Percentiles rank a stretch among this genome's conserved stretches.
Conservation (phyloP, 2,113 vertebrate genomes). For the Heteronetta atricapilla region DNA sequence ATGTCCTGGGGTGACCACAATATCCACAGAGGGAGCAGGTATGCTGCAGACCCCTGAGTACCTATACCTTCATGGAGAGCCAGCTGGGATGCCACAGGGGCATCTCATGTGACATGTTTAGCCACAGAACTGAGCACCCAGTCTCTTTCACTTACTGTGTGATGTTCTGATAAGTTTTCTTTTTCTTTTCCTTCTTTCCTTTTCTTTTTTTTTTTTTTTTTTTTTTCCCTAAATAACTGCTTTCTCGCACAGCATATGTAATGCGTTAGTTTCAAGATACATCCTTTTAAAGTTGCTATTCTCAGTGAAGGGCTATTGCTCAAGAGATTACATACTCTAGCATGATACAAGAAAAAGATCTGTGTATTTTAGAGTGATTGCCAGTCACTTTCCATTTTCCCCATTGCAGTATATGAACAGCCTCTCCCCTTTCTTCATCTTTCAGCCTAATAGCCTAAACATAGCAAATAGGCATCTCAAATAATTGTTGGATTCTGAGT, state of each 20-base stretch:
- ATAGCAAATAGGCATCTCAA: background rate
- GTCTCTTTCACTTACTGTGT: background rate
- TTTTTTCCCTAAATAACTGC: background rate
- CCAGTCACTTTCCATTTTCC: background rate
- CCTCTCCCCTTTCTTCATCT: background rate
- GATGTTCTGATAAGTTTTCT: background rate
- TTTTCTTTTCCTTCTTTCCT: too few relatives aligned
- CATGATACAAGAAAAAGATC: background rate
- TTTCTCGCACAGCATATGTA: background rate
- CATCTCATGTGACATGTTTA: background rate
- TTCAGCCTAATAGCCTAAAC: background rate
- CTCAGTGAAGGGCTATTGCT: background rate
- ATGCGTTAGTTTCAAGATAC: background rate
- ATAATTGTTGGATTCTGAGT: slow-evolving; percentile 20
- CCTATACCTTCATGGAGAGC: background rate
- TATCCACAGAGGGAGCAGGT: background rate
- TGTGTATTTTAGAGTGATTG: slow-evolving; percentile 6
- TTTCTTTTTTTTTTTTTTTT: background rate
- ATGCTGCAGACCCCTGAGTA: background rate
- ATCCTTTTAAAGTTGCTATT: background rate
- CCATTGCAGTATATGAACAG: background rate
- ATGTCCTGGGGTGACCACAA: background rate
- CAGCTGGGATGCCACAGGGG: background rate
- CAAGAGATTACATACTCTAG: background rate
- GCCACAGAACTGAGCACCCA: background rate